Evolutionary conservation across 2,888 invertebrate genomes (phyloP).

Genomic region (Lasioglossum marginatum): DNA sequence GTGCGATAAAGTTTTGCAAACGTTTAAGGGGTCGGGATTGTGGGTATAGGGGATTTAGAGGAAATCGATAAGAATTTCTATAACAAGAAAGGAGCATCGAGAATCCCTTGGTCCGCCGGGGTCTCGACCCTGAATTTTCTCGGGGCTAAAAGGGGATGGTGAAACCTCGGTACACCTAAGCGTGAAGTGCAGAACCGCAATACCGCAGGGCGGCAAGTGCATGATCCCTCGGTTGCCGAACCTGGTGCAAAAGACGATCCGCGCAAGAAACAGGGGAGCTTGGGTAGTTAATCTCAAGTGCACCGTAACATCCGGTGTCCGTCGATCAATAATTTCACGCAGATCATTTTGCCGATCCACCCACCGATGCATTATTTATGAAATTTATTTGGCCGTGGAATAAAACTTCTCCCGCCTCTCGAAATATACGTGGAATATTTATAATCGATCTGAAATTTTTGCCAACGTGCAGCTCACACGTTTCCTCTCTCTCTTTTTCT

Average conservation of each 20-base stretch:
- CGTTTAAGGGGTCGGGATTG: not conserved
- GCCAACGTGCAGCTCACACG: not conserved
- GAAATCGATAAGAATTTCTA: constrained; percentile 24
- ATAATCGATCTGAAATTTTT: not conserved
- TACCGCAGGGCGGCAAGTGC: constrained; percentile 25
- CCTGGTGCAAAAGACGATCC: constrained; percentile 24
- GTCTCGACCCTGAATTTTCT: constrained; percentile 40
- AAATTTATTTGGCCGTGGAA: not conserved
- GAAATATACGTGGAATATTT: not conserved
- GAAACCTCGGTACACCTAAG: constrained; percentile 12
- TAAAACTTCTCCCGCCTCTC: not conserved
- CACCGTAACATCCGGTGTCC: not conserved
- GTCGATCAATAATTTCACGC: not conserved
- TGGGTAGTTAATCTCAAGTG: constrained; percentile 32
- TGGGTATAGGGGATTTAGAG: not conserved
- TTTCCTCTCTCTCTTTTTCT: not conserved
- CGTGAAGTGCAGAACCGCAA: constrained; percentile 35
- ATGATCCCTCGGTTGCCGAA: constrained; percentile 42
- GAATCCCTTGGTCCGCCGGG: not conserved
- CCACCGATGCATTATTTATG: not conserved
- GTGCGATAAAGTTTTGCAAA: constrained; percentile 14
- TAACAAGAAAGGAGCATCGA: not conserved
- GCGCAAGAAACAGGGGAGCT: constrained; percentile 26
- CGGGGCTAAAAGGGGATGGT: not conserved
- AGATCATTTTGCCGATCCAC: not conserved